Evolutionary conservation across 1,140 invertebrate genomes (phyloP), one percentile per base, ranked within the genome.

Genomic region (Pinna nobilis): DNA sequence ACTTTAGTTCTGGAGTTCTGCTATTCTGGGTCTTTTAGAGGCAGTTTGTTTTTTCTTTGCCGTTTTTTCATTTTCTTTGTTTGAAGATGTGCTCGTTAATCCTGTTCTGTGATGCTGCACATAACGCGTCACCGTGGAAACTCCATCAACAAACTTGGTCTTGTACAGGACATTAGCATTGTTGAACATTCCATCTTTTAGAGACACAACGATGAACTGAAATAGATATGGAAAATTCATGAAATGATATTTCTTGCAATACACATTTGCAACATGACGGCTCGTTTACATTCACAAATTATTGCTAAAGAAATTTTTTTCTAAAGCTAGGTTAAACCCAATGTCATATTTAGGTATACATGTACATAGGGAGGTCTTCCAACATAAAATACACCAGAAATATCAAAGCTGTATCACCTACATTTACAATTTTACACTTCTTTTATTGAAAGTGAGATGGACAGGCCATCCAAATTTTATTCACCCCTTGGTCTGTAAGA

Each of bases 151-250:
- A 89, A 99, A 99, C 82, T 94, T 93, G 0, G 98, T 99, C 64
- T 95, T 94, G 90, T 97, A 99, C 23, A 99, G 88, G 32, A 99
- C 97, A 90, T 99, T 99, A 0, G 98, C 98, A 90, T 99, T 99
- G 87, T 96, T 98, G 89, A 99, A 99, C 95, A 99, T 99, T 32
- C 98, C 98, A 90, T 99, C 97, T 89, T 99, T 99, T 15, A 99
- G 91, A 0, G 98, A 99, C 0, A 99, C 98, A 70, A 99, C 94
- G 80, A 99, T 96, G 88, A 99, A 99, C 93, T 99, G 92, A 53
- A 93, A 88, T 65, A 80, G 41, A 70, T 69, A 53, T 23, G 67
- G 20, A 6, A 18, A 15, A 25, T 20, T 47, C 41, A 18, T 47
- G 41, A 4, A n/a, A n/a, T n/a, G n/a, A n/a, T n/a, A n/a, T n/a